Conservation (phyloP, 2,113 vertebrate genomes). For the Fregata magnificens region DNA sequence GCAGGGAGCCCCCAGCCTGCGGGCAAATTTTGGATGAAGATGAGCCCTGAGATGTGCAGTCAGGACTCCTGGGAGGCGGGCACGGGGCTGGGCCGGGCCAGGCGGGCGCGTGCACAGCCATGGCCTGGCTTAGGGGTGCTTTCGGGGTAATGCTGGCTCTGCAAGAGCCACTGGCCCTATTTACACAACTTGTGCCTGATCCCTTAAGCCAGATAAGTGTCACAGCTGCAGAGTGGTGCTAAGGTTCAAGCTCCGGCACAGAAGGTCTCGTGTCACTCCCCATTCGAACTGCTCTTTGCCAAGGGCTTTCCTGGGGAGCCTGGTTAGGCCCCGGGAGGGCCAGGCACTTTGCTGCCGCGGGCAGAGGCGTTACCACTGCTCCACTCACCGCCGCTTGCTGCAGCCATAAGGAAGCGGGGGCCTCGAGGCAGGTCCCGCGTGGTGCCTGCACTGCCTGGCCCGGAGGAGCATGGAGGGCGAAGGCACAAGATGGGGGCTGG, state of each 20-base stretch:
- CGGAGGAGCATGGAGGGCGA: accelerated
- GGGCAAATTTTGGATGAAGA: neutral
- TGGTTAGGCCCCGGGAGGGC: accelerated
- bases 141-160: slow-evolving; percentile 10
- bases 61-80: neutral
- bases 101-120: accelerated
- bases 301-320: neutral
- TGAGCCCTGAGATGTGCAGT: neutral
- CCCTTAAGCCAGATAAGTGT: slow-evolving; percentile 59
- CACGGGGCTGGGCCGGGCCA: neutral
- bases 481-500: neutral
- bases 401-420: neutral
- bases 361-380: accelerated
- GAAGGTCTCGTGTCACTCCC: neutral
- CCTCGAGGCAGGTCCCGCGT: neutral
- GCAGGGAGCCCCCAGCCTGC: neutral
- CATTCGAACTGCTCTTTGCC: neutral
- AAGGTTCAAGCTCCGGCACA: neutral
- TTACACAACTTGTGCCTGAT: neutral
- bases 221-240: neutral
- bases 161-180: neutral
- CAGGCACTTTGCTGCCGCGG: accelerated
- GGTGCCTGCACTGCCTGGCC: neutral
- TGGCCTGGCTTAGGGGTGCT: neutral
- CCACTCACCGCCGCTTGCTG: accelerated